Conservation (phyloP, 92 coral and sea anemone species). For the Parazoanthus swiftii region DNA sequence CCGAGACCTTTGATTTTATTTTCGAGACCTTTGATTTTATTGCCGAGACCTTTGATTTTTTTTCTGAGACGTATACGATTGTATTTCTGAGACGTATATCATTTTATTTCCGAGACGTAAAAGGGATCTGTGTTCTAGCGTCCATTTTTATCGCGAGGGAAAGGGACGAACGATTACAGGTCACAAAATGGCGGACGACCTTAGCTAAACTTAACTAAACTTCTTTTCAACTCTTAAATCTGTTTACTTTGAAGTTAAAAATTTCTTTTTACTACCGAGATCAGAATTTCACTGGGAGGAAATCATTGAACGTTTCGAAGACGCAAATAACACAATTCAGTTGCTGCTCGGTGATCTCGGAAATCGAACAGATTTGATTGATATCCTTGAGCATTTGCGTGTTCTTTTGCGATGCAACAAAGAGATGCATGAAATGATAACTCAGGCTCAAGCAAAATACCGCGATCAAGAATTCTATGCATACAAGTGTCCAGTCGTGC, state of each 20-base stretch:
- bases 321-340: conserved; percentile 10
- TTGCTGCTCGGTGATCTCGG: conserved; percentile 22
- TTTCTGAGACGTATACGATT: not conserved
- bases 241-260: conserved; percentile 17
- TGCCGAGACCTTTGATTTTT: not conserved
- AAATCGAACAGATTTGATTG: conserved; percentile 34
- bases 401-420: conserved; percentile 20
- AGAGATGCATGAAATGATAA: conserved; percentile 24
- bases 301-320: conserved; percentile 4
- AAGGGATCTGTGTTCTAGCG: conserved; percentile 26
- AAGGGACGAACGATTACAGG: conserved; percentile 4
- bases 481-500: conserved; percentile 23
- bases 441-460: not conserved
- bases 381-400: conserved; percentile 10
- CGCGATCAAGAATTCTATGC: conserved; percentile 8
- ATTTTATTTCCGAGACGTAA: conserved; percentile 21
- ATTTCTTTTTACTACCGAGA: conserved; percentile 2
- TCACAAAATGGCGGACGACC: conserved; percentile 24
- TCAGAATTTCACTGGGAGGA: conserved; percentile 26
- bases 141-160: not conserved
- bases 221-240: conserved; percentile 28
- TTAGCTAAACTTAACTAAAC: not conserved
- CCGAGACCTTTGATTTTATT: no score
- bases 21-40: no score
- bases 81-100: not conserved